Conservation (phyloP, 2,888 invertebrate genomes). For the Caenorhabditis sp. region DNA sequence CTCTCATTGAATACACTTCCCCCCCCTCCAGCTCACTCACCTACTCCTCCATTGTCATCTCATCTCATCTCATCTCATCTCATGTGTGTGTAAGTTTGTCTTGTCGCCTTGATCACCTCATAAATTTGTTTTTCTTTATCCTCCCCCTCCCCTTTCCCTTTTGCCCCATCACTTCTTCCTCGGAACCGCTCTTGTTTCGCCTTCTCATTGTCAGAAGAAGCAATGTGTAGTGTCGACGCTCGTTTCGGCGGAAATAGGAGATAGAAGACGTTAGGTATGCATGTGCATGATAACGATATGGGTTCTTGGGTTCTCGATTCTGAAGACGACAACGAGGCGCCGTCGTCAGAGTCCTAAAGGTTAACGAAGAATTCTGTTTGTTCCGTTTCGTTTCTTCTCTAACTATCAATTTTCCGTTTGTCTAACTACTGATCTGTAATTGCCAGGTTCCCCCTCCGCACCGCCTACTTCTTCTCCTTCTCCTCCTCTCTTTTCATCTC, state of each 20-base stretch:
- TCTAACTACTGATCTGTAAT: too few relatives aligned
- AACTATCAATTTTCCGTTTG: neutral
- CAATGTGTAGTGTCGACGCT: neutral
- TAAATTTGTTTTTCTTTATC: constrained; percentile 15
- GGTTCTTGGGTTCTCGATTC: too few relatives aligned
- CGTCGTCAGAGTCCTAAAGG: too few relatives aligned
- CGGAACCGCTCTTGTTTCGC: neutral
- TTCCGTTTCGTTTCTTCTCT: neutral
- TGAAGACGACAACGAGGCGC: too few relatives aligned
- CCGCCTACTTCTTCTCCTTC: neutral
- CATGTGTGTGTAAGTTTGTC: too few relatives aligned
- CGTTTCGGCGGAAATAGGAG: too few relatives aligned
- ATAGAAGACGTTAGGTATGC: neutral
- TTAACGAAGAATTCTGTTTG: neutral
- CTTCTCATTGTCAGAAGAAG: neutral
- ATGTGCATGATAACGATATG: constrained; percentile 6
- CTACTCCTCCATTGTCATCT: too few relatives aligned
- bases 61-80: neutral
- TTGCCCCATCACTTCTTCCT: too few relatives aligned
- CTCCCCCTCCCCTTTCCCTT: neutral
- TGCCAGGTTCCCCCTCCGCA: constrained; percentile 1
- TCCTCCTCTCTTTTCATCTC: neutral
- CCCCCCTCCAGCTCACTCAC: too few relatives aligned
- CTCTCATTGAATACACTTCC: too few relatives aligned
- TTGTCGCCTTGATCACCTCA: constrained; percentile 17